Evolutionary conservation across 1,140 invertebrate species (phyloP).

Genomic region (Drosophila pectinifera): DNA sequence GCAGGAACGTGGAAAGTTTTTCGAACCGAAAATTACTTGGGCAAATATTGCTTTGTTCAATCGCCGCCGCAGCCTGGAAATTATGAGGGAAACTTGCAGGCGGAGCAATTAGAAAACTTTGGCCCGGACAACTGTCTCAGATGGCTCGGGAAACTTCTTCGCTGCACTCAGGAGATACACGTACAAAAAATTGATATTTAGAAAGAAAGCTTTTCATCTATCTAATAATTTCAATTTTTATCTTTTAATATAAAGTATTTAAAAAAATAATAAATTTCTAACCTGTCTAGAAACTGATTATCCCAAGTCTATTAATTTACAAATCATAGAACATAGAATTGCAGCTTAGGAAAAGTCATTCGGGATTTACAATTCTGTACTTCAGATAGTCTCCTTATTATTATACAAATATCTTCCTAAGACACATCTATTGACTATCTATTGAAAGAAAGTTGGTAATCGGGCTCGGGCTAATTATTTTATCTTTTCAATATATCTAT

Average conservation of each 20-base stretch:
- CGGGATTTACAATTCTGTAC: no score
- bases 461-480: no score
- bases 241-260: neutral
- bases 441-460: no score
- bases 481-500: no score
- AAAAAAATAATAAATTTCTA: no score
- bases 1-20: conserved; percentile 60
- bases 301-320: neutral
- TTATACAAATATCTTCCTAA: no score
- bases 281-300: no score
- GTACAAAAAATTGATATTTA: neutral
- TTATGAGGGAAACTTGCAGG: conserved; percentile 61
- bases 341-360: neutral
- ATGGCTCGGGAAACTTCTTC: conserved; percentile 28
- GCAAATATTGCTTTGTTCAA: conserved; percentile 80
- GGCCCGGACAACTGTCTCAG: conserved; percentile 60
- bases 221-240: neutral
- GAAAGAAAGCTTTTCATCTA: neutral
- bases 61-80: conserved; percentile 59
- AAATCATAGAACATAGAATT: neutral
- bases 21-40: conserved; percentile 67
- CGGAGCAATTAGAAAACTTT: conserved; percentile 76
- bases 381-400: no score
- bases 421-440: no score
- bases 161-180: conserved; percentile 17